These are phyloP conservation scores for Scylla paramamosain DNA, from an alignment of 1,140 invertebrate species.

Conservation along the genomic window DNA sequence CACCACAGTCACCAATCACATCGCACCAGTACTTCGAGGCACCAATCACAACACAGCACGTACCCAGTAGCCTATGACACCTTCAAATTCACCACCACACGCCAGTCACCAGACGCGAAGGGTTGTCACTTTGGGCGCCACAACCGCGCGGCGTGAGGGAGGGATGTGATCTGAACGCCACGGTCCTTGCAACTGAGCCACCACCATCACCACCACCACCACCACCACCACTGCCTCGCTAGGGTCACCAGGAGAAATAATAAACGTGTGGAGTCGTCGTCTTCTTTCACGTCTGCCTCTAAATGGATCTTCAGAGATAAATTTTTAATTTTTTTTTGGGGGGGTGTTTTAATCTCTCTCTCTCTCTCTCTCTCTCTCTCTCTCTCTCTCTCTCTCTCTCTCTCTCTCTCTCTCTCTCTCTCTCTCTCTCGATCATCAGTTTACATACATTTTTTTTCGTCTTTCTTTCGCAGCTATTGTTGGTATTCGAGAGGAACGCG, in stretches of 20 bases:
- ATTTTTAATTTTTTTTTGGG: not conserved
- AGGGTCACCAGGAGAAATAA: not conserved
- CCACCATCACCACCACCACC: not conserved
- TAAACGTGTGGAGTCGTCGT: not conserved
- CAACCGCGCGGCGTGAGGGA: not conserved
- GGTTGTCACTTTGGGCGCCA: not conserved
- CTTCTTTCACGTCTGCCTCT: not conserved
- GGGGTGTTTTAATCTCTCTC: not conserved
- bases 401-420: conserved; percentile 1
- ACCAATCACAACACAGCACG: no score
- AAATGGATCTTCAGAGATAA: not conserved
- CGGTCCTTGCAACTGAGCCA: not conserved
- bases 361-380: conserved; percentile 30
- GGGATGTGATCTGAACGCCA: not conserved
- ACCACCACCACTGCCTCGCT: not conserved
- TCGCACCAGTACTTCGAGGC: no score
- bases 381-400: conserved; percentile 27
- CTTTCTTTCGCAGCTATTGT: not conserved
- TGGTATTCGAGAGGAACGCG: not conserved
- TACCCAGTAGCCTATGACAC: no score
- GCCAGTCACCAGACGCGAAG: not conserved
- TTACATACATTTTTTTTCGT: not conserved
- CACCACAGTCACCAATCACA: not conserved
- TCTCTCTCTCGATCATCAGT: not conserved
- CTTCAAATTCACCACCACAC: not conserved